These are phyloP conservation scores for Pseudocheirus occidentalis DNA, from an alignment of 2,797 vertebrate species.

Conservation along the genomic window DNA sequence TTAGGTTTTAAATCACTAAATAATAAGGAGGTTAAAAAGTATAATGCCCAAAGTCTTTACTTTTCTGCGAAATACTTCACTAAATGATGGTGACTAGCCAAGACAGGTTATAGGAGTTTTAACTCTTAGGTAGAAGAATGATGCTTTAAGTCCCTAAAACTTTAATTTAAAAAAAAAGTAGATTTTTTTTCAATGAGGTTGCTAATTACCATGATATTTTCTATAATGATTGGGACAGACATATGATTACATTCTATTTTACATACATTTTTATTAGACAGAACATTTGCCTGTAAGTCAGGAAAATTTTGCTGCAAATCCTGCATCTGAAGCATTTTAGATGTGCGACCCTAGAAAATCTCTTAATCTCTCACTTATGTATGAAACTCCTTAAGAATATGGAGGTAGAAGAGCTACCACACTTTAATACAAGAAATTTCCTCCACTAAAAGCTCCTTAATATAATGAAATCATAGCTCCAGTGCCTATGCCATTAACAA, in stretches of 20 bases:
- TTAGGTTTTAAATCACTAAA: background rate
- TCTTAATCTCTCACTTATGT: background rate
- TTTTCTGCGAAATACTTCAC: background rate
- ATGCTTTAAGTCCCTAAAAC: background rate
- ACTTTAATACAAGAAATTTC: background rate
- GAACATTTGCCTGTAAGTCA: background rate
- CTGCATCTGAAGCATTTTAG: background rate
- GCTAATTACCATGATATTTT: background rate
- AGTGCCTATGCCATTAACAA: background rate
- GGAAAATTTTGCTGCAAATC: background rate
- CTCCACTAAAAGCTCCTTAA: background rate
- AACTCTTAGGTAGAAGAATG: background rate
- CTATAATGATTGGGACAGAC: background rate
- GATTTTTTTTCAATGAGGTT: background rate
- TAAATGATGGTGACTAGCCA: background rate
- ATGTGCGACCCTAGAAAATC: background rate
- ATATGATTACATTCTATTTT: background rate
- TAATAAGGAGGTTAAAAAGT: background rate
- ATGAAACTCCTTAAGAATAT: background rate
- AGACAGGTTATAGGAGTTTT: background rate
- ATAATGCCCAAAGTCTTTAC: background rate
- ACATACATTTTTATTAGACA: background rate
- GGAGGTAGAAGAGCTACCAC: accelerated
- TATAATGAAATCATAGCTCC: background rate
- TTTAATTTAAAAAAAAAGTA: background rate